Evolutionary conservation across 2,888 invertebrate species (phyloP).

Genomic region (Megastigmus dorsalis): DNA sequence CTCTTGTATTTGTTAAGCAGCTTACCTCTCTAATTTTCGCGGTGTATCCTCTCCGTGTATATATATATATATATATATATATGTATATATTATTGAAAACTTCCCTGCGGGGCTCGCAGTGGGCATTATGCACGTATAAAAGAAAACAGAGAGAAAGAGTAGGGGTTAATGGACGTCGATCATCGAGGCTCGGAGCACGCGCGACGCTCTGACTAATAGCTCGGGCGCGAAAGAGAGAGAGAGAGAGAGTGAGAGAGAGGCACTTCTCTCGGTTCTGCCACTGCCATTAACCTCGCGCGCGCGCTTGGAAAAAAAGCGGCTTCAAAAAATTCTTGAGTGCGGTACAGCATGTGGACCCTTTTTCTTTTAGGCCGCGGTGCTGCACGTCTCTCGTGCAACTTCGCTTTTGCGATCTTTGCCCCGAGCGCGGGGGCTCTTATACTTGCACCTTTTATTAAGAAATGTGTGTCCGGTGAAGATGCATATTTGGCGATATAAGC

Average conservation of each 20-base stretch:
- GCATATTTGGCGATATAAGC: too few species aligned
- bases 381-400: conserved; percentile 25
- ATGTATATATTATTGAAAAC: background rate
- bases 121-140: background rate
- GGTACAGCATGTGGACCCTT: background rate
- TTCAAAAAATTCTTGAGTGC: conserved; percentile 30
- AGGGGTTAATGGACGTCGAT: conserved; percentile 65
- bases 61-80: background rate
- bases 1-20: too few species aligned
- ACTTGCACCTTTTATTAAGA: too few species aligned
- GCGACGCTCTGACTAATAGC: conserved; percentile 56
- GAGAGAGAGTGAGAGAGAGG: conserved; percentile 39
- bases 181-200: conserved; percentile 56
- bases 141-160: background rate
- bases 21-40: conserved; percentile 15
- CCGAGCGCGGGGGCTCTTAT: too few species aligned
- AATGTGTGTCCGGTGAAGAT: too few species aligned
- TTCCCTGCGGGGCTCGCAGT: background rate
- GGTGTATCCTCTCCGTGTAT: background rate
- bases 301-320: conserved; percentile 6
- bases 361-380: background rate
- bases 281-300: conserved; percentile 41
- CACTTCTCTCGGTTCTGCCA: conserved; percentile 48
- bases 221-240: too few species aligned
- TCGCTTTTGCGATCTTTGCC: too few species aligned